Evolutionary conservation across 2,113 vertebrate species (phyloP).

Genomic region (Toxotes jaculatrix): DNA sequence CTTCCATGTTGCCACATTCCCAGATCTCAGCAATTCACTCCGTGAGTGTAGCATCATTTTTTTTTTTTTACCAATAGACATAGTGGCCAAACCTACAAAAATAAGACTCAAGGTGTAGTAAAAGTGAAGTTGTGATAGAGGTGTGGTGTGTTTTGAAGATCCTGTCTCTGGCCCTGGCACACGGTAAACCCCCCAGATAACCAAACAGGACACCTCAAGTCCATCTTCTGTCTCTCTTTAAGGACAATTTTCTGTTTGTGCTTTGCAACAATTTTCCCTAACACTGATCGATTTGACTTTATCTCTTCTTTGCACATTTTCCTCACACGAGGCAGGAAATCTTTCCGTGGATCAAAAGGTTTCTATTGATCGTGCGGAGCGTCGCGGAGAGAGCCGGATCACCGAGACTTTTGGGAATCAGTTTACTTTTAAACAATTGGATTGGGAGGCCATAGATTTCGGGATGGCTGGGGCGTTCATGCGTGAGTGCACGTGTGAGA

Average conservation of each 20-base stretch:
- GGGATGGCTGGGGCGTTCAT: conserved; percentile 48
- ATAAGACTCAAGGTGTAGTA: neutral
- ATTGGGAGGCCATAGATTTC: conserved; percentile 62
- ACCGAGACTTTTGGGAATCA: conserved; percentile 44
- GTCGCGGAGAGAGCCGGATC: neutral
- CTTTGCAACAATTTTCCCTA: neutral
- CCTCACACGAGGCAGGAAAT: neutral
- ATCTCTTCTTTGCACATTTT: conserved; percentile 39
- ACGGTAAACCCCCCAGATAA: too few species aligned
- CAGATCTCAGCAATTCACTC: neutral
- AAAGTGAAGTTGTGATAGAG: neutral
- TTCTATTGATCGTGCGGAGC: conserved; percentile 37
- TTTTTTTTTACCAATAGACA: neutral
- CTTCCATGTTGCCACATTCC: neutral
- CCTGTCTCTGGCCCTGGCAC: too few species aligned
- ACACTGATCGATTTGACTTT: conserved; percentile 27
- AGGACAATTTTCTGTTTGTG: neutral
- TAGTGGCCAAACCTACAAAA: neutral
- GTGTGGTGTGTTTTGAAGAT: neutral
- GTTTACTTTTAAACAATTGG: conserved; percentile 58
- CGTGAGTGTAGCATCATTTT: neutral
- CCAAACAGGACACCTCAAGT: neutral
- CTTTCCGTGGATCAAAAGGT: conserved; percentile 38
- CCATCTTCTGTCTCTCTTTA: neutral
- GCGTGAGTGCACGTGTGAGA: conserved; percentile 31